Evolutionary conservation across 2,888 invertebrate genomes (phyloP).

Genomic region (Pterostichus madidus): DNA sequence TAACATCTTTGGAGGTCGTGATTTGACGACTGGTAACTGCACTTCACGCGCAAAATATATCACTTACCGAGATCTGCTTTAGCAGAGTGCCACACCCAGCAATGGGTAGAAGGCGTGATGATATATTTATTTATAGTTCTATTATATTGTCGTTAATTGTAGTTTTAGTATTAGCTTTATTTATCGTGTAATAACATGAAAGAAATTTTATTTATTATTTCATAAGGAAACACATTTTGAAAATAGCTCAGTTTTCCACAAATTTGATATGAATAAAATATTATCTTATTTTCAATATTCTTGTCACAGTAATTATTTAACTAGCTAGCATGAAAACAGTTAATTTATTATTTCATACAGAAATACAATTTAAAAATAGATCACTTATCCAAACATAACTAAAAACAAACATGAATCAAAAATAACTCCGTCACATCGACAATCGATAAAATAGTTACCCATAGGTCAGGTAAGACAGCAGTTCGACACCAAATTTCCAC

Average conservation of each 20-base stretch:
- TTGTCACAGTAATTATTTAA: too few species aligned
- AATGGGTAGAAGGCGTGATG: too few species aligned
- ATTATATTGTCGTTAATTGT: too few species aligned
- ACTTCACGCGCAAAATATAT: too few species aligned
- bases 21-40: too few species aligned
- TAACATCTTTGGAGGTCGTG: too few species aligned
- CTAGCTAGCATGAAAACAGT: too few species aligned
- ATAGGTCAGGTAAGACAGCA: slow-evolving; percentile 27
- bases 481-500: slow-evolving; percentile 18
- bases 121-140: too few species aligned
- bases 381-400: not conserved
- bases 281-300: not conserved
- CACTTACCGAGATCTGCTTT: too few species aligned
- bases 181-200: too few species aligned
- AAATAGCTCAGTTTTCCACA: not conserved
- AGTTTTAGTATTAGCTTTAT: too few species aligned
- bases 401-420: not conserved
- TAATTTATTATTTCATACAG: not conserved
- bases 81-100: too few species aligned
- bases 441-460: slow-evolving; percentile 47
- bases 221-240: not conserved
- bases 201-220: not conserved
- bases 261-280: not conserved
- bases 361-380: not conserved
- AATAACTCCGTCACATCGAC: slow-evolving; percentile 4